A percentile compares a stretch with the other conserved stretches of the same genome.
These are phyloP conservation scores for Caloenas nicobarica DNA, from an alignment of 2,113 vertebrate species.

Conservation along the genomic window DNA sequence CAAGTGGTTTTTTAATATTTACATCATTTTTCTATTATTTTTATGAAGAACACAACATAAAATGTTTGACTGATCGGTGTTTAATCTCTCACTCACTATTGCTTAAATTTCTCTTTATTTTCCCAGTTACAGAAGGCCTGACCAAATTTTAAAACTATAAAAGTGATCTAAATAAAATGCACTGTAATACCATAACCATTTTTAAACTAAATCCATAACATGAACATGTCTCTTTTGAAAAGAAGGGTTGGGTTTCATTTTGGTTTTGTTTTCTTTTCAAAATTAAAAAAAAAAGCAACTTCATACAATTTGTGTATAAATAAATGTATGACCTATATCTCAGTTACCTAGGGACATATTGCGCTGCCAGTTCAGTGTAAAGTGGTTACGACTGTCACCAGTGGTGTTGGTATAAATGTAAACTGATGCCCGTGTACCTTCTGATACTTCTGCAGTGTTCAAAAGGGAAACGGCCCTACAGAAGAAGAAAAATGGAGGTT, in stretches of 20 bases:
- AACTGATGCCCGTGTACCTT: background rate
- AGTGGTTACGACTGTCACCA: background rate
- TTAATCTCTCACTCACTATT: background rate
- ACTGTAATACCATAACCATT: background rate
- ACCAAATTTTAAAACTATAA: background rate
- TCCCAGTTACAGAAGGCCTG: background rate
- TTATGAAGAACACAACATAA: background rate
- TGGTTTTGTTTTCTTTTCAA: background rate
- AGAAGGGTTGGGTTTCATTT: background rate
- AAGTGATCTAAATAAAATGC: background rate
- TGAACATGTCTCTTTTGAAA: background rate
- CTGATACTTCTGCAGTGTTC: background rate
- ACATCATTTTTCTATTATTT: background rate
- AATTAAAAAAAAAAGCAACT: background rate
- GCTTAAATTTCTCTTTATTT: background rate
- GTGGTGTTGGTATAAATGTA: background rate
- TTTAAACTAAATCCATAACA: background rate
- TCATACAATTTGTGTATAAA: background rate
- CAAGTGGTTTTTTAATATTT: background rate
- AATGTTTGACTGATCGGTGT: fast-evolving
- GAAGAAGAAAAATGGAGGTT: background rate
- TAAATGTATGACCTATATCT: background rate
- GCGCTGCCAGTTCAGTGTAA: fast-evolving
- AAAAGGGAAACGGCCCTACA: background rate
- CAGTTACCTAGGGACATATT: fast-evolving